Conservation (phyloP, 2,797 vertebrate species). For the Rhabdomys pumilio region DNA sequence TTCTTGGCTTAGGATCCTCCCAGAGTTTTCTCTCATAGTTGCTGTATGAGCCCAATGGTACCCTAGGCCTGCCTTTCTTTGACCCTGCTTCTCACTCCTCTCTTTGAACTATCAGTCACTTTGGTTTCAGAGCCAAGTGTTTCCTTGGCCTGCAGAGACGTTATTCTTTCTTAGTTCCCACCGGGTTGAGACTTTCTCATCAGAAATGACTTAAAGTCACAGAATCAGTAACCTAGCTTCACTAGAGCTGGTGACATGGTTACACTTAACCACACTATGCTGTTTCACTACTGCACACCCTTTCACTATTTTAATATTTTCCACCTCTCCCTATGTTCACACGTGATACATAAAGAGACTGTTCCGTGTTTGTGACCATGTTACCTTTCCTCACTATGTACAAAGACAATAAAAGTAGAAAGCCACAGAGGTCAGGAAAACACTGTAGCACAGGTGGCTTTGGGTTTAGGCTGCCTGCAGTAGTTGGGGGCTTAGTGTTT, state of each 20-base stretch:
- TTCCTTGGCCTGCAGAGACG: neutral
- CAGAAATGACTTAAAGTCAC: neutral
- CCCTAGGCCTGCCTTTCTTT: neutral
- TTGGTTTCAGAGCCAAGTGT: neutral
- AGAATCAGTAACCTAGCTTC: neutral
- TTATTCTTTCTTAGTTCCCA: neutral
- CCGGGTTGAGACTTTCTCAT: neutral
- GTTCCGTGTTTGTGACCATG: neutral
- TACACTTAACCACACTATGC: neutral
- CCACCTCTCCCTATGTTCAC: neutral
- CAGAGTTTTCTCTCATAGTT: constrained; percentile 9
- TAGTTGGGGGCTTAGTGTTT: no score
- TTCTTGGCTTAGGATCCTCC: constrained; percentile 30
- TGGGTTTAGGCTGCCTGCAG: neutral
- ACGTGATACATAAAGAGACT: neutral
- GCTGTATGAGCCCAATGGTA: neutral
- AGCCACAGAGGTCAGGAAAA: no score
- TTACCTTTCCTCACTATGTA: neutral
- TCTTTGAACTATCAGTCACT: neutral
- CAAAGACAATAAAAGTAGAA: neutral
- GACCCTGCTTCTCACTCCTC: neutral
- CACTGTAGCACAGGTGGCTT: neutral
- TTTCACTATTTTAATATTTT: neutral
- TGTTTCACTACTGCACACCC: neutral
- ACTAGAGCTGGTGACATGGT: neutral